Evolutionary conservation across 2,797 vertebrate species (phyloP).

Genomic region (Gymnocypris eckloni): DNA sequence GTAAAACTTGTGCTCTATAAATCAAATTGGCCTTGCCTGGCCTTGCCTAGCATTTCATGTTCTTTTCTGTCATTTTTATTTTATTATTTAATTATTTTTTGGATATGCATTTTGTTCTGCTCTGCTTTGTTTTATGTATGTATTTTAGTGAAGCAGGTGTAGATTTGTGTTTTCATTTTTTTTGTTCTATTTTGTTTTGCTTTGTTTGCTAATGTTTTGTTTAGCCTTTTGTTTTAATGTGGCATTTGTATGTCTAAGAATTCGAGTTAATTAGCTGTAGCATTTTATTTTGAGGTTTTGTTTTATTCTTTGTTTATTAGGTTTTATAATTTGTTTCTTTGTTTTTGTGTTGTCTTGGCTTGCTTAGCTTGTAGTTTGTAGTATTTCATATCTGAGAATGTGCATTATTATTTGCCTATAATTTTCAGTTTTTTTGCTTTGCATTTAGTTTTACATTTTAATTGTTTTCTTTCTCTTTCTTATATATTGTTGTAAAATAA

Average conservation of each 20-base stretch:
- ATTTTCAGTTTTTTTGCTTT: neutral
- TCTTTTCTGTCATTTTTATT: neutral
- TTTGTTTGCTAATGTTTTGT: neutral
- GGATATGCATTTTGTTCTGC: neutral
- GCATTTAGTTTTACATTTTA: neutral
- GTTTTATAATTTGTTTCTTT: neutral
- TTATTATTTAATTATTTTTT: neutral
- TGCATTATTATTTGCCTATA: neutral
- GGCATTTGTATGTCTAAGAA: neutral
- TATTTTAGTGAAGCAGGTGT: no score
- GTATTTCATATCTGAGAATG: neutral
- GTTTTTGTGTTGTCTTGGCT: neutral
- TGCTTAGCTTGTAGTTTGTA: neutral
- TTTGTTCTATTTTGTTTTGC: neutral
- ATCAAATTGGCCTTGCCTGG: no score
- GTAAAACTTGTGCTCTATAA: no score
- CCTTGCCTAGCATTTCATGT: neutral
- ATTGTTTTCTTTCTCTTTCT: neutral
- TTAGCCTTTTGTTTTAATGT: neutral
- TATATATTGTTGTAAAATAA: no score
- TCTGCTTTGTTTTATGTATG: neutral
- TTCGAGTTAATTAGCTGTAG: neutral
- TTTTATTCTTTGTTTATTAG: no score
- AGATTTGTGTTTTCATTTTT: no score
- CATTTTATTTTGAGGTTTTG: no score